These are phyloP conservation scores for Chirona hameri DNA, from an alignment of 2,888 invertebrate genomes.

Conservation along the genomic window DNA sequence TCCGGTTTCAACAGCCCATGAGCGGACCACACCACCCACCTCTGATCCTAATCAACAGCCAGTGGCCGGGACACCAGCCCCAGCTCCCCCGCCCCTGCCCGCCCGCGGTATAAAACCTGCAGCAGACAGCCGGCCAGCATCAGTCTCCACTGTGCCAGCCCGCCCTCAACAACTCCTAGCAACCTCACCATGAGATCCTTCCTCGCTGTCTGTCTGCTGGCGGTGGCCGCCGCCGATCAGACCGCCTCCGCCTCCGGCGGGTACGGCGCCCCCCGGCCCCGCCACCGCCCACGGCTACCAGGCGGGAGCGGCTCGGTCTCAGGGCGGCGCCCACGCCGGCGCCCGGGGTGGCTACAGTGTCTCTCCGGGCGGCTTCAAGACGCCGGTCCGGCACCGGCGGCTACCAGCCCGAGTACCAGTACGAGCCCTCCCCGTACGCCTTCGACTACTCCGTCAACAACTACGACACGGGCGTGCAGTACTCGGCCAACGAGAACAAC, in stretches of 20 bases:
- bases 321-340: background rate
- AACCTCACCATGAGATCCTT: background rate
- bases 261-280: too few relatives aligned
- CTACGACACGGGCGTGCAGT: constrained; percentile 56
- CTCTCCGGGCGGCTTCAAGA: background rate
- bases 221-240: background rate
- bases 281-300: background rate
- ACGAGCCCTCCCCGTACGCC: constrained; percentile 53
- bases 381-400: background rate
- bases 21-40: too few relatives aligned
- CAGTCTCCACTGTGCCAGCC: background rate
- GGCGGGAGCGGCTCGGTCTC: background rate
- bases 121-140: background rate
- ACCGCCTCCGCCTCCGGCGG: background rate
- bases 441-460: constrained; percentile 63
- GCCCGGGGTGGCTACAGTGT: background rate
- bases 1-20: too few relatives aligned
- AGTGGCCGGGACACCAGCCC: too few relatives aligned
- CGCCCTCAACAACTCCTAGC: background rate
- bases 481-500: constrained; percentile 62
- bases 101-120: too few relatives aligned
- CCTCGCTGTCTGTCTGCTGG: background rate
- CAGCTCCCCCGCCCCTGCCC: too few relatives aligned
- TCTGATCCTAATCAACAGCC: too few relatives aligned
- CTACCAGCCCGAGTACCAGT: too few relatives aligned